phyloP scores from a whole-genome alignment of 2,888 invertebrate species.

The Gasteruption jaculator region DNA sequence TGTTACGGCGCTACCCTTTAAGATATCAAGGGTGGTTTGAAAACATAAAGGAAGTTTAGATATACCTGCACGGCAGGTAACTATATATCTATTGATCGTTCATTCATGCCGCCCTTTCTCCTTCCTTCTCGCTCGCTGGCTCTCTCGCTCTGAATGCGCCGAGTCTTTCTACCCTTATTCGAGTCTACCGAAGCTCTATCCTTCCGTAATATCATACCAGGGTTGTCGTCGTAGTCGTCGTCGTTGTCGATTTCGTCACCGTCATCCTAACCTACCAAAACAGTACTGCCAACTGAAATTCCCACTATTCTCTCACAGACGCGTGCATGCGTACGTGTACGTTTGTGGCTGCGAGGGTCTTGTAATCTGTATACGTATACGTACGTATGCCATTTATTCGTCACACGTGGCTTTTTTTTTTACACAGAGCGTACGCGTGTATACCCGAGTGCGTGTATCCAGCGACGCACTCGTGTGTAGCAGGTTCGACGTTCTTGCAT shows the following conservation, averaged over 20 bases:
- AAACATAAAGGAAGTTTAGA: conserved; percentile 17
- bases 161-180: conserved; percentile 17
- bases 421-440: no score
- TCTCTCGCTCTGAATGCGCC: conserved; percentile 20
- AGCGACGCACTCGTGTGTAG: no score
- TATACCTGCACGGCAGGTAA: conserved; percentile 27
- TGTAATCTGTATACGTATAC: no score
- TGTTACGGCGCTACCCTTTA: no score
- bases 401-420: conserved; percentile 42
- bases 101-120: conserved; percentile 46
- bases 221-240: conserved; percentile 10
- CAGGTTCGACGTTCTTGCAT: no score
- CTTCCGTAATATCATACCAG: no score
- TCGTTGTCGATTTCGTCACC: conserved; percentile 10
- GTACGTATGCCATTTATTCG: no score
- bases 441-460: no score
- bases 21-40: no score
- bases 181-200: conserved; percentile 8
- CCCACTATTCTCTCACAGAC: conserved; percentile 21
- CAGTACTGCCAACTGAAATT: conserved; percentile 38
- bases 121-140: conserved; percentile 27
- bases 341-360: no score
- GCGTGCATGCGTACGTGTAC: not conserved
- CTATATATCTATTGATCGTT: conserved; percentile 50
- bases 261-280: conserved; percentile 21